Evolutionary conservation across 64 coral and sea anemone species (phyloP).

Genomic region (Catalaphyllia jardinei): DNA sequence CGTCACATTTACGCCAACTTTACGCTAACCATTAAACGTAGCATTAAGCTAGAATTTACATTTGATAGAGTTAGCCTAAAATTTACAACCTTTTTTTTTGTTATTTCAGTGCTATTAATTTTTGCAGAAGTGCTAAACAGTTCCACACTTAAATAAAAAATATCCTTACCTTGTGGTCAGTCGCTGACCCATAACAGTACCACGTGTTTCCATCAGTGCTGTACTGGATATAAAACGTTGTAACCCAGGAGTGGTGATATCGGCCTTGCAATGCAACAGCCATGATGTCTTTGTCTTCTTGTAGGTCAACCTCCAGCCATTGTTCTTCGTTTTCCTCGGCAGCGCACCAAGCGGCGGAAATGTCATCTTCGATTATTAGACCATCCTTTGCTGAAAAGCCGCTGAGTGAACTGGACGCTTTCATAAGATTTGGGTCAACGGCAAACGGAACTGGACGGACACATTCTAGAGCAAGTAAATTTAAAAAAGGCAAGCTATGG

Average conservation of each 20-base stretch:
- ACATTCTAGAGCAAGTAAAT: neutral
- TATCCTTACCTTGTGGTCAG: neutral
- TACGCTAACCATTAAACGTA: no score
- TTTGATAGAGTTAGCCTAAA: no score
- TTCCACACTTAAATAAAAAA: neutral
- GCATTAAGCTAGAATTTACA: no score
- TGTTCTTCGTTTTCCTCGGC: conserved; percentile 7
- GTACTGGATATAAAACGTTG: conserved; percentile 45
- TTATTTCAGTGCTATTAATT: no score
- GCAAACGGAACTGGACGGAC: conserved; percentile 1
- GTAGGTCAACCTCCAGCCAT: conserved; percentile 55
- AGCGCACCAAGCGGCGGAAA: conserved; percentile 45
- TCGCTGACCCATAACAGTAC: conserved; percentile 64
- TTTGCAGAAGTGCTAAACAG: no score
- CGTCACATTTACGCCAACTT: no score
- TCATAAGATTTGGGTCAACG: neutral
- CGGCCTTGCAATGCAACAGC: conserved; percentile 46
- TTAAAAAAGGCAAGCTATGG: neutral
- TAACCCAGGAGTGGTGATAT: conserved; percentile 22
- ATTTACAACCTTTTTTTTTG: no score
- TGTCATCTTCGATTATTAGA: neutral
- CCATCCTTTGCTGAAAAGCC: neutral
- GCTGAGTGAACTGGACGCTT: neutral
- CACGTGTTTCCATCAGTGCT: conserved; percentile 27
- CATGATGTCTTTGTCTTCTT: conserved; percentile 39